A percentile compares a stretch with the other conserved stretches of the same genome.
Evolutionary conservation across 2,113 vertebrate species (phyloP).

Genomic region (Oryzias melastigma): DNA sequence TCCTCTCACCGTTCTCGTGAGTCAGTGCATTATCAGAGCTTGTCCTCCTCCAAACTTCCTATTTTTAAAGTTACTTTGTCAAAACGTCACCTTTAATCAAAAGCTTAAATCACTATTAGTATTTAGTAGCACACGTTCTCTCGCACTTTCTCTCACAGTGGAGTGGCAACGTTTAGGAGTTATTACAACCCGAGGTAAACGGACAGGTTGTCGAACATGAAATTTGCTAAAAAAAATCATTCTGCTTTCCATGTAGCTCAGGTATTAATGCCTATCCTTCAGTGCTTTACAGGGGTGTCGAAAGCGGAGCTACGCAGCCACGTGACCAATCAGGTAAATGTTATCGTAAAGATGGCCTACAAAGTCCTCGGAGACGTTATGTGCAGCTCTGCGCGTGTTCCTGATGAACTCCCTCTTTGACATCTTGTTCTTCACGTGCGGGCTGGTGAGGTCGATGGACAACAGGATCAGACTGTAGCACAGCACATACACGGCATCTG

Average conservation of each 20-base stretch:
- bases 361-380: slow-evolving; percentile 97
- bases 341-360: slow-evolving; percentile 99
- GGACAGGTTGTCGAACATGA: background rate
- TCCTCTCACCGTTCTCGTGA: slow-evolving; percentile 15
- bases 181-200: slow-evolving; percentile 3
- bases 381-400: slow-evolving; percentile 93
- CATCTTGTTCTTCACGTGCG: slow-evolving; percentile 99
- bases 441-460: slow-evolving; percentile 96
- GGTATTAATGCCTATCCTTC: slow-evolving; percentile 15
- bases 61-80: slow-evolving; percentile 8
- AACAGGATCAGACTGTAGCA: slow-evolving; percentile 99
- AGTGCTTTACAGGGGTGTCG: slow-evolving; percentile 40
- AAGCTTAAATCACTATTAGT: slow-evolving; percentile 10
- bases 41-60: slow-evolving; percentile 23
- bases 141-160: slow-evolving; percentile 41
- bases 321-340: slow-evolving; percentile 98
- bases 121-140: slow-evolving; percentile 29
- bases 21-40: slow-evolving; percentile 50
- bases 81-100: slow-evolving; percentile 8
- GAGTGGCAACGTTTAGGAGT: slow-evolving; percentile 10
- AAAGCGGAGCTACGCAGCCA: slow-evolving; percentile 84
- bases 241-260: slow-evolving; percentile 10
- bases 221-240: slow-evolving; percentile 13
- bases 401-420: slow-evolving; percentile 99
- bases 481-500: slow-evolving; percentile 97